Conservation (phyloP, 2,888 invertebrate genomes). For the Cheilosia vulpina region DNA sequence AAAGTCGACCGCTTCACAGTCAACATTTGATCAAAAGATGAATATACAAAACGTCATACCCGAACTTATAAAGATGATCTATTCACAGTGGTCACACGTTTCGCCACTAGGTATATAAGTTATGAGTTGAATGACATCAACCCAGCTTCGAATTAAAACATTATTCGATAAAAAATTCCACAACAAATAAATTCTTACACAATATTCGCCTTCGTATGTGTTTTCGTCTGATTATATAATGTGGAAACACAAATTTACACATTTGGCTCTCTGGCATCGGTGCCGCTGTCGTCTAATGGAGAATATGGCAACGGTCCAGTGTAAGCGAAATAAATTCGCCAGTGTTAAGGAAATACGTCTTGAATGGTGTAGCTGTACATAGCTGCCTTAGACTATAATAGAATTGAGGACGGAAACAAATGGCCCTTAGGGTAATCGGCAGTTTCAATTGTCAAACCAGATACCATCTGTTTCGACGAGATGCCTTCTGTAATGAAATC, state of each 20-base stretch:
- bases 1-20: background rate
- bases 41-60: no score
- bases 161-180: background rate
- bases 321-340: slow-evolving; percentile 15
- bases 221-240: slow-evolving; percentile 6
- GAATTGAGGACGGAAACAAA: slow-evolving; percentile 6
- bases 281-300: slow-evolving; percentile 13
- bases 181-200: background rate
- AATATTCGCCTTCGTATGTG: no score
- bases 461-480: slow-evolving; percentile 56
- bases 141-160: no score
- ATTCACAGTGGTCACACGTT: no score
- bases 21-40: no score
- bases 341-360: slow-evolving; percentile 48
- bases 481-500: slow-evolving; percentile 36
- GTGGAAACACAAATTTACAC: slow-evolving; percentile 7
- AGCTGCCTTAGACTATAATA: background rate
- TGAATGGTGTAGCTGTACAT: background rate
- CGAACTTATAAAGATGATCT: no score
- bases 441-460: slow-evolving; percentile 67
- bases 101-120: no score
- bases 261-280: background rate
- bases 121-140: no score
- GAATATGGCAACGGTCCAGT: slow-evolving; percentile 30
- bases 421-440: slow-evolving; percentile 58